Percentiles rank a stretch among this genome's conserved stretches.
Conservation (phyloP, 2,888 invertebrate genomes). For the Lapara coniferarum region DNA sequence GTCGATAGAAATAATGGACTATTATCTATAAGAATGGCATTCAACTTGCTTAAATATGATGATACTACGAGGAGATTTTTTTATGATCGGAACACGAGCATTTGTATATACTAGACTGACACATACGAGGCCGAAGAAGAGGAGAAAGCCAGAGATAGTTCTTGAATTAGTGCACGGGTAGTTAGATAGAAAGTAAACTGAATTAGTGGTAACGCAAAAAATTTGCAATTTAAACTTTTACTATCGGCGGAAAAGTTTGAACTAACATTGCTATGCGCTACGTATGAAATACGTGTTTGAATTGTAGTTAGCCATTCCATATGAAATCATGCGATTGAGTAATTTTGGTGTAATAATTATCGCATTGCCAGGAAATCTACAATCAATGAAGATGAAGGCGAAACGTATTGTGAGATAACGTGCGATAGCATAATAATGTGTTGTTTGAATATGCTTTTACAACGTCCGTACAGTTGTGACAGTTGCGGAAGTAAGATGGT, state of each 20-base stretch:
- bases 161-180: slow-evolving; percentile 18
- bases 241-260: not conserved
- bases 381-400: slow-evolving; percentile 42
- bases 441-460: slow-evolving; percentile 8
- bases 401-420: slow-evolving; percentile 42
- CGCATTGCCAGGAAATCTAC: slow-evolving; percentile 47
- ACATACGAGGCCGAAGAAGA: too few relatives aligned
- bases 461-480: not conserved
- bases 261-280: not conserved
- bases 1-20: too few relatives aligned
- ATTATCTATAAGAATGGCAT: too few relatives aligned
- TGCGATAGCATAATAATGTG: slow-evolving; percentile 11
- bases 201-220: slow-evolving; percentile 5
- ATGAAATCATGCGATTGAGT: slow-evolving; percentile 40
- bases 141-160: slow-evolving; percentile 1
- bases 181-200: slow-evolving; percentile 18
- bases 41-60: not conserved
- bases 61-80: not conserved
- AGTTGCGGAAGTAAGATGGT: slow-evolving; percentile 6
- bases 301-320: slow-evolving; percentile 35
- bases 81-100: not conserved
- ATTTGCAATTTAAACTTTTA: not conserved
- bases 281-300: slow-evolving; percentile 14
- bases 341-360: slow-evolving; percentile 48
- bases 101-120: not conserved